Evolutionary conservation across 2,113 vertebrate species (phyloP).

Genomic region (Micromys minutus): DNA sequence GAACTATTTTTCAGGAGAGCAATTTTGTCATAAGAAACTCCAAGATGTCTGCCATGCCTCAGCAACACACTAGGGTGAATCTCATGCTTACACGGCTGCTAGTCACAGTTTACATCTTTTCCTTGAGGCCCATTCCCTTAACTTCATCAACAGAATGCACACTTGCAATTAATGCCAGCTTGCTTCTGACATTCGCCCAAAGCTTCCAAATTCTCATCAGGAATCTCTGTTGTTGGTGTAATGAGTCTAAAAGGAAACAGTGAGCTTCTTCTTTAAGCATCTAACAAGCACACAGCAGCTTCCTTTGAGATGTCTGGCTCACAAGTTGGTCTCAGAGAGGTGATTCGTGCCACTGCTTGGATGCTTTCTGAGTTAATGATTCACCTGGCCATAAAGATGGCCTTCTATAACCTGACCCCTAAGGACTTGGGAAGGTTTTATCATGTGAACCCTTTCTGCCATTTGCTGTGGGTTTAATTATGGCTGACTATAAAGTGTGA

Average conservation of each 20-base stretch:
- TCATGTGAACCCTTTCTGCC: constrained; percentile 52
- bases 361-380: constrained; percentile 56
- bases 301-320: constrained; percentile 17
- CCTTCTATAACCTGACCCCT: constrained; percentile 9
- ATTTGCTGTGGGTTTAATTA: constrained; percentile 70
- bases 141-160: not conserved
- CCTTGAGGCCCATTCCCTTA: not conserved
- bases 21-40: not conserved
- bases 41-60: not conserved
- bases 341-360: not conserved
- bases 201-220: constrained; percentile 44
- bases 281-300: constrained; percentile 21
- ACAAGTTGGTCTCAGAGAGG: constrained; percentile 48
- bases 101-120: not conserved
- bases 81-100: not conserved
- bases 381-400: constrained; percentile 53
- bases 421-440: constrained; percentile 46
- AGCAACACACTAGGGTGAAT: not conserved
- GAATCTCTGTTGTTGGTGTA: not conserved
- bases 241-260: constrained; percentile 29
- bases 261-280: constrained; percentile 7
- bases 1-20: not conserved
- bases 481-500: constrained; percentile 69
- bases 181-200: not conserved
- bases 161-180: not conserved